A percentile compares a stretch with the other conserved stretches of the same genome.
Evolutionary conservation across 2,888 invertebrate genomes (phyloP).

Genomic region (Hirtodrosophila cameraria): DNA sequence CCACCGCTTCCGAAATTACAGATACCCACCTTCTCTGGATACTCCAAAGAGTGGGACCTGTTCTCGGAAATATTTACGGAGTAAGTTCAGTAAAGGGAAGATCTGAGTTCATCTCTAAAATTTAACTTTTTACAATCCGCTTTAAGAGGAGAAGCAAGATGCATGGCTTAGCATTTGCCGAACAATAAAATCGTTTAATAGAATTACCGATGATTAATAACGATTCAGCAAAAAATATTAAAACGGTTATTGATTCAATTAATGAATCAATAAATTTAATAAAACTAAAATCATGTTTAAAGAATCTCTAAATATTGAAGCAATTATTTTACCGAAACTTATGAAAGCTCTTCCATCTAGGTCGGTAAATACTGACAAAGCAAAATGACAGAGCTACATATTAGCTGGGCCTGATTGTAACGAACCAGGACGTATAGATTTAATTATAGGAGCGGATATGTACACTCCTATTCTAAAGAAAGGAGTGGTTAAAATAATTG

Average conservation of each 20-base stretch:
- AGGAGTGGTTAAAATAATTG: not conserved
- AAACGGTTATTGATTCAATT: no score
- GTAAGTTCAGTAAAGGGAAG: not conserved
- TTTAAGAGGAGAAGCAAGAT: constrained; percentile 7
- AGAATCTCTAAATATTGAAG: no score
- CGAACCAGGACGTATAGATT: not conserved
- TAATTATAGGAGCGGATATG: not conserved
- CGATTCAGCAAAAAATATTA: no score
- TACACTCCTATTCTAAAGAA: not conserved
- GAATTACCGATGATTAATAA: no score
- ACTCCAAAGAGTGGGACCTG: not conserved
- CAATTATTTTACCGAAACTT: no score
- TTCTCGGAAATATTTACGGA: constrained; percentile 6
- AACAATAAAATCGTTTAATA: no score
- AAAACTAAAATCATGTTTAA: no score
- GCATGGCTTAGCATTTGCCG: not conserved
- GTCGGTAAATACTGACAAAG: no score
- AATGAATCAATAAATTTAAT: no score
- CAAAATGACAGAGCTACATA: not conserved
- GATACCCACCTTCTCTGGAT: no score
- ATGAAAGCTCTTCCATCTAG: no score
- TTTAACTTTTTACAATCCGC: constrained; percentile 6
- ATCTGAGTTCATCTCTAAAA: constrained; percentile 9
- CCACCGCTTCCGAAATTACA: no score
- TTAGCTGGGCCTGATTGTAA: not conserved